Evolutionary conservation across 1,140 invertebrate species (phyloP).

Genomic region (Ostrea denselamellosa): DNA sequence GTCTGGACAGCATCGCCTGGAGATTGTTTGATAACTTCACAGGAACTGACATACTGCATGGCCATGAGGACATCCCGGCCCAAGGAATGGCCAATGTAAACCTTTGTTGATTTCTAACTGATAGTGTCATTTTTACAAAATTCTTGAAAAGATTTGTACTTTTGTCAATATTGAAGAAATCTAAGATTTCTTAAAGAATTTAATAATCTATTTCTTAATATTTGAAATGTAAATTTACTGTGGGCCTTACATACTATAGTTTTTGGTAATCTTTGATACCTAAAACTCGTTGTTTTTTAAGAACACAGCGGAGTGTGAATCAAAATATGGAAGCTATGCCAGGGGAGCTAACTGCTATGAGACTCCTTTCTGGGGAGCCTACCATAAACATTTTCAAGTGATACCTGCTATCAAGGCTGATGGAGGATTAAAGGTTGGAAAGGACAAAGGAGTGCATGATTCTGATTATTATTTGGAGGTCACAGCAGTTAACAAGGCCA

Average conservation of each 20-base stretch:
- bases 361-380: constrained; percentile 57
- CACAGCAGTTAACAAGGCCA: constrained; percentile 59
- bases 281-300: constrained; percentile 4
- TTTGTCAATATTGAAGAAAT: too few relatives aligned
- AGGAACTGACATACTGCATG: constrained; percentile 55
- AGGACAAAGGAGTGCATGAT: constrained; percentile 60
- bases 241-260: not conserved
- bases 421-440: constrained; percentile 55
- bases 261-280: too few relatives aligned
- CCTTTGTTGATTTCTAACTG: not conserved
- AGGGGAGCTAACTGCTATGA: constrained; percentile 61
- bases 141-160: not conserved
- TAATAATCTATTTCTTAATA: too few relatives aligned
- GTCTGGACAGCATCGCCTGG: constrained; percentile 60
- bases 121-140: not conserved
- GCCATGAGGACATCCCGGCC: constrained; percentile 51
- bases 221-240: not conserved
- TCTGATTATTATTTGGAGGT: constrained; percentile 64
- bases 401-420: constrained; percentile 47
- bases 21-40: constrained; percentile 59
- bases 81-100: constrained; percentile 55
- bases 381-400: constrained; percentile 62
- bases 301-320: constrained; percentile 53
- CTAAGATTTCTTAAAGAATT: too few relatives aligned
- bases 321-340: constrained; percentile 49